Conservation (phyloP, 2,888 invertebrate species). For the Spicauda simplicius region DNA sequence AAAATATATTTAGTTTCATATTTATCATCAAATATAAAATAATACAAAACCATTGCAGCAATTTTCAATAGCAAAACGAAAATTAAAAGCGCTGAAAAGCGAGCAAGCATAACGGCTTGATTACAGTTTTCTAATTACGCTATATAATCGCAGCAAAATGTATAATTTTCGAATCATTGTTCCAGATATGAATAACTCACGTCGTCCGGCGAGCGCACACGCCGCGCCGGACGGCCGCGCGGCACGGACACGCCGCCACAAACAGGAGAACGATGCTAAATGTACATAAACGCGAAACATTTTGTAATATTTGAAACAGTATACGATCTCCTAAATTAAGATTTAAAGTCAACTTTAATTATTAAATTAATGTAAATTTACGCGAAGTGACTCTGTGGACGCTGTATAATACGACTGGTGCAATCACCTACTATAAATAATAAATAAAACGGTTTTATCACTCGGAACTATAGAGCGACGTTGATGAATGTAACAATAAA, state of each 20-base stretch:
- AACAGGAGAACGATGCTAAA: constrained; percentile 80
- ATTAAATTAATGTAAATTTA: constrained; percentile 73
- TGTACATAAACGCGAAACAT: constrained; percentile 81
- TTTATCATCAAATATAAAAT: neutral
- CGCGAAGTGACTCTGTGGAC: constrained; percentile 73
- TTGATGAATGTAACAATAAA: constrained; percentile 78
- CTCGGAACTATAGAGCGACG: constrained; percentile 70
- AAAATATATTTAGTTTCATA: too few relatives aligned
- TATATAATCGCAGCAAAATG: neutral
- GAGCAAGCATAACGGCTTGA: constrained; percentile 9
- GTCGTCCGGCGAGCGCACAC: constrained; percentile 57
- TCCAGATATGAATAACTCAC: constrained; percentile 78
- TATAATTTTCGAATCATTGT: constrained; percentile 43
- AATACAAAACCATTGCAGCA: neutral
- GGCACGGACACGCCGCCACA: constrained; percentile 50
- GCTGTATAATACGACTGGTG: constrained; percentile 68
- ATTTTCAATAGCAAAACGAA: constrained; percentile 2
- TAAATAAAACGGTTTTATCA: constrained; percentile 59
- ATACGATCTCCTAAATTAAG: constrained; percentile 86
- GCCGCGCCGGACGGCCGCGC: constrained; percentile 46
- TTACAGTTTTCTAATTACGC: constrained; percentile 32
- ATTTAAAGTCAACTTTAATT: constrained; percentile 83
- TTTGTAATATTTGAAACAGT: constrained; percentile 85
- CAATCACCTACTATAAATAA: constrained; percentile 69
- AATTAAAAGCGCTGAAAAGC: constrained; percentile 2